These are phyloP conservation scores for Conus betulinus DNA, from an alignment of 1,140 invertebrate species.

Conservation along the genomic window DNA sequence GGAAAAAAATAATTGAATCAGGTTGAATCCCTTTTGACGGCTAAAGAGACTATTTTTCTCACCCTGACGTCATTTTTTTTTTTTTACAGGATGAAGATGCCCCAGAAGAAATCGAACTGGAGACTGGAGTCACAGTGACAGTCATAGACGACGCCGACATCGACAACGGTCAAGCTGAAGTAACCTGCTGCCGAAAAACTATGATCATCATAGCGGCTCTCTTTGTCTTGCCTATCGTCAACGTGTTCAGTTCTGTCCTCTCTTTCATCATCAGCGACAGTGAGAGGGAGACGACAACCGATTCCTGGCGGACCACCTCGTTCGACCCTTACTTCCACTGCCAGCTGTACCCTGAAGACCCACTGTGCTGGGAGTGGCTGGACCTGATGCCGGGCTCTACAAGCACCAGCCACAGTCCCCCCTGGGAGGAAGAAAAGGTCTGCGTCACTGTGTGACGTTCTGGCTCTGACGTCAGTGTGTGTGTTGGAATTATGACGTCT, in stretches of 20 bases:
- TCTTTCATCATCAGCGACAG: neutral
- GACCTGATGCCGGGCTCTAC: neutral
- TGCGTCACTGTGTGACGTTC: neutral
- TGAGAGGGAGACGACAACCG: neutral
- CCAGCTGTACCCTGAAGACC: neutral
- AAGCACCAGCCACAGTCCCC: neutral
- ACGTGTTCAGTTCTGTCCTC: neutral
- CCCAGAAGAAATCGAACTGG: conserved; percentile 20
- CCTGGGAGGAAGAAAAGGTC: neutral
- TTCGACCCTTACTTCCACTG: neutral
- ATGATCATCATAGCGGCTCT: neutral
- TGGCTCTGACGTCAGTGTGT: neutral
- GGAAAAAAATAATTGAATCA: too few species aligned
- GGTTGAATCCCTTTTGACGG: too few species aligned
- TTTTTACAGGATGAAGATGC: neutral
- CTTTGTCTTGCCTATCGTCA: neutral
- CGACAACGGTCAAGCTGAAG: neutral
- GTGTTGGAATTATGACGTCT: neutral
- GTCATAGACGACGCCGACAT: neutral
- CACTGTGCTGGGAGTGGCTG: neutral
- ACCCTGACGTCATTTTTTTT: too few species aligned
- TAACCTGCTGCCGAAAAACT: neutral
- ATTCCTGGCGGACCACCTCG: neutral
- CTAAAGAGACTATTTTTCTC: too few species aligned
- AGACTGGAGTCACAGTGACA: neutral